Evolutionary conservation across 2,888 invertebrate species (phyloP).

Genomic region (Tromatobia lineatoria): DNA sequence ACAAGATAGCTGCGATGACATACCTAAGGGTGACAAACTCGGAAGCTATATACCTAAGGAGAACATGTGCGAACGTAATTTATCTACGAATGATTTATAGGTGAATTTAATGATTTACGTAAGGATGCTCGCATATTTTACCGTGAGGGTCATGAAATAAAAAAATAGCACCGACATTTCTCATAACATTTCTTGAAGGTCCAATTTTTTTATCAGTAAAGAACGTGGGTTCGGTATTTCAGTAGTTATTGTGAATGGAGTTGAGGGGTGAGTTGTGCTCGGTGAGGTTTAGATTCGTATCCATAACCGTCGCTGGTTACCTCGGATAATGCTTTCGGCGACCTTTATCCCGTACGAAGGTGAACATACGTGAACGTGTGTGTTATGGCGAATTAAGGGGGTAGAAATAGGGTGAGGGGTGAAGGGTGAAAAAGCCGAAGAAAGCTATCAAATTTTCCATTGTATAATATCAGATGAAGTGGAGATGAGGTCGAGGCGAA

Average conservation of each 20-base stretch:
- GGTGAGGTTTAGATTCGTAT: background rate
- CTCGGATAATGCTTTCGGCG: background rate
- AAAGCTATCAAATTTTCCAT: constrained; percentile 7
- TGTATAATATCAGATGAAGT: constrained; percentile 9
- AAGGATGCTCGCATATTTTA: too few relatives aligned
- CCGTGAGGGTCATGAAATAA: too few relatives aligned
- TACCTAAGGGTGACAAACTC: too few relatives aligned
- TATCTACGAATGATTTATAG: too few relatives aligned
- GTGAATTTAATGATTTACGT: too few relatives aligned
- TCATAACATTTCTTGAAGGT: too few relatives aligned
- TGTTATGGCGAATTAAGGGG: background rate
- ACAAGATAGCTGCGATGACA: too few relatives aligned
- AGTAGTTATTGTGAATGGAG: background rate
- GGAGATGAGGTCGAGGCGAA: background rate
- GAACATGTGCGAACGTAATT: too few relatives aligned
- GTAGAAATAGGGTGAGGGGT: background rate
- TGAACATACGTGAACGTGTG: background rate
- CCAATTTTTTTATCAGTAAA: too few relatives aligned
- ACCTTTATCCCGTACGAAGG: background rate
- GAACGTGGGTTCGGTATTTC: too few relatives aligned
- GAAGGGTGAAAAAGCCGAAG: background rate
- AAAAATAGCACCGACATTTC: too few relatives aligned
- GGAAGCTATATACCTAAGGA: too few relatives aligned
- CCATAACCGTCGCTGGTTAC: background rate
- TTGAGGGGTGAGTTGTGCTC: background rate